Evolutionary conservation across 2,113 vertebrate genomes (phyloP).

Genomic region (Gallinago media): DNA sequence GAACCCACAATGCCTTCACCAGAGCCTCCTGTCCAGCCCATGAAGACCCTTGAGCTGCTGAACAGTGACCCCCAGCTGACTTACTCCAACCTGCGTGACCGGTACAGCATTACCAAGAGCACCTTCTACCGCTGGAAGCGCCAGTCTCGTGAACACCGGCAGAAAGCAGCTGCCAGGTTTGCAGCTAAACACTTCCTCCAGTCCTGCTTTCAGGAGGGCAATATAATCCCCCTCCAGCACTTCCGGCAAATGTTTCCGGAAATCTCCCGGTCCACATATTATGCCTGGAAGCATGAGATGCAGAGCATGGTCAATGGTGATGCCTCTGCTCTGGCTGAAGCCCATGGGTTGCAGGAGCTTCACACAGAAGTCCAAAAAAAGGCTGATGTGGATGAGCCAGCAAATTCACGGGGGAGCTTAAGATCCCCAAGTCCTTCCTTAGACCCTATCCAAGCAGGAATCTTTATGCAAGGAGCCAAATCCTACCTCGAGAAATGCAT

Average conservation of each 20-base stretch:
- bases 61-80: conserved; percentile 82
- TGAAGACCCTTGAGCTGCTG: conserved; percentile 79
- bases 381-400: background rate
- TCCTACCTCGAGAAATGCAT: conserved; percentile 91
- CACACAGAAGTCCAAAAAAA: conserved; percentile 20
- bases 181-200: conserved; percentile 95
- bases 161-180: conserved; percentile 88
- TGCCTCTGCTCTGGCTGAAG: conserved; percentile 24
- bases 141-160: conserved; percentile 89
- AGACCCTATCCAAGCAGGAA: conserved; percentile 44
- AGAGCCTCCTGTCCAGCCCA: conserved; percentile 60
- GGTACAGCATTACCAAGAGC: conserved; percentile 91
- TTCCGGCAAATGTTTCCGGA: conserved; percentile 93
- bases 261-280: conserved; percentile 94
- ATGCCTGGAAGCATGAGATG: conserved; percentile 96
- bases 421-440: background rate
- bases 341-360: background rate
- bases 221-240: conserved; percentile 87
- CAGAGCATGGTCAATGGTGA: conserved; percentile 72
- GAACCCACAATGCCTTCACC: conserved; percentile 57
- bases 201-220: conserved; percentile 87
- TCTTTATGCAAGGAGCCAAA: conserved; percentile 93
- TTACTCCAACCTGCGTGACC: conserved; percentile 86
- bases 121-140: conserved; percentile 96
- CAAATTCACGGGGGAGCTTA: background rate